Conservation (phyloP, 30 jellyfish, hydroid and myxozoan species). For the Aurelia aurita complex sp. Pacific region DNA sequence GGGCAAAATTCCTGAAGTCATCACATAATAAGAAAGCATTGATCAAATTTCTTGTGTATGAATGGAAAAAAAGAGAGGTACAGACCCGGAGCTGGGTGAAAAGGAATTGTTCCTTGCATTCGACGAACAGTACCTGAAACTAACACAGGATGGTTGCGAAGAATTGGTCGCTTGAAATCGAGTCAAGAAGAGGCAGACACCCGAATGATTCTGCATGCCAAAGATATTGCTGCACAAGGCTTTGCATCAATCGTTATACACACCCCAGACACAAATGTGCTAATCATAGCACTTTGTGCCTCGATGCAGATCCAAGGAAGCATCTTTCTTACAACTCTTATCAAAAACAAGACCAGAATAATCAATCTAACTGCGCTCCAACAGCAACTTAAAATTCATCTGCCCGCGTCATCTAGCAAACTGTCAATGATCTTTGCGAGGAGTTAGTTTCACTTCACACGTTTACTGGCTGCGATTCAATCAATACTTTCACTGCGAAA, state of each 20-base stretch:
- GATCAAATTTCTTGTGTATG: conserved; percentile 12
- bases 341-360: conserved; percentile 19
- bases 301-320: conserved; percentile 37
- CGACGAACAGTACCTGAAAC: too few relatives aligned
- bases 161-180: too few relatives aligned
- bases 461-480: conserved; percentile 59
- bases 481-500: conserved; percentile 34
- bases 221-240: background rate
- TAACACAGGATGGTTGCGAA: too few relatives aligned
- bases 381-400: too few relatives aligned
- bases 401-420: too few relatives aligned
- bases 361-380: too few relatives aligned
- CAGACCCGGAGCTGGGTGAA: too few relatives aligned
- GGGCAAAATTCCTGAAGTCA: conserved; percentile 10
- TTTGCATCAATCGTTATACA: too few relatives aligned
- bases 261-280: conserved; percentile 45
- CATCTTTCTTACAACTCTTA: conserved; percentile 30
- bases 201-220: conserved; percentile 37
- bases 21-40: conserved; percentile 25
- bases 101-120: too few relatives aligned
- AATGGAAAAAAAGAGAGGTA: conserved; percentile 20
- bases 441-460: conserved; percentile 12
- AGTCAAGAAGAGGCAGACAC: conserved; percentile 26
- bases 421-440: too few relatives aligned
- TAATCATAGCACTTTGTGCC: conserved; percentile 18